A percentile compares a stretch with the other conserved stretches of the same genome.
Evolutionary conservation across 2,888 invertebrate species (phyloP).

Genomic region (Nomada fucata): DNA sequence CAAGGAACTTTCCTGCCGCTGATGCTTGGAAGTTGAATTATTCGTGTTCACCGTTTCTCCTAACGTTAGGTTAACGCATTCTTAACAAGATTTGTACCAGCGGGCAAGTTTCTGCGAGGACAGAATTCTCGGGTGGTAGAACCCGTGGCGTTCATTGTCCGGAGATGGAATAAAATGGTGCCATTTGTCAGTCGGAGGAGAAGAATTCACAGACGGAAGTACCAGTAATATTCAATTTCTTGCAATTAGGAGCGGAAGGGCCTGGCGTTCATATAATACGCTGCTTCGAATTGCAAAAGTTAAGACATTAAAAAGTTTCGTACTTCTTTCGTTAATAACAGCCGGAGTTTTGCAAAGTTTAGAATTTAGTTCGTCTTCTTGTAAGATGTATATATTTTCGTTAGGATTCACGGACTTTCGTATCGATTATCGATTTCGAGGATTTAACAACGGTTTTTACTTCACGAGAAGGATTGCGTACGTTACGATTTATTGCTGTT

Average conservation of each 20-base stretch:
- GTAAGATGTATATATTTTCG: too few species aligned
- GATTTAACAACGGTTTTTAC: too few species aligned
- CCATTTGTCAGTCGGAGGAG: background rate
- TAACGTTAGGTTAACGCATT: conserved; percentile 22
- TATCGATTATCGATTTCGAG: too few species aligned
- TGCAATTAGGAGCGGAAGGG: background rate
- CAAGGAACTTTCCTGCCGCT: conserved; percentile 17
- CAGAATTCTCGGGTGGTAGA: background rate
- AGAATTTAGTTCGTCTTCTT: too few species aligned
- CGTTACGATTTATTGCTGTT: too few species aligned
- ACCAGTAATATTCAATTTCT: background rate
- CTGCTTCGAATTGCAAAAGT: too few species aligned
- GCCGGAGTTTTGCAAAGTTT: too few species aligned
- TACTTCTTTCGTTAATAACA: too few species aligned
- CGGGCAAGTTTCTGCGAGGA: background rate
- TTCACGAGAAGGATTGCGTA: too few species aligned
- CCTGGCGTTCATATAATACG: too few species aligned
- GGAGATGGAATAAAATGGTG: background rate
- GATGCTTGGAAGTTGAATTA: conserved; percentile 38
- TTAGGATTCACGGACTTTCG: too few species aligned
- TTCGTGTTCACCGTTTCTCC: conserved; percentile 17
- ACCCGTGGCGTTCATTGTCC: background rate
- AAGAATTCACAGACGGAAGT: background rate
- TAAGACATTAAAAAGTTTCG: too few species aligned
- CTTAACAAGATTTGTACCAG: conserved; percentile 24